These are phyloP conservation scores for Octopus sinensis DNA, from an alignment of 1,140 invertebrate species.

Conservation along the genomic window DNA sequence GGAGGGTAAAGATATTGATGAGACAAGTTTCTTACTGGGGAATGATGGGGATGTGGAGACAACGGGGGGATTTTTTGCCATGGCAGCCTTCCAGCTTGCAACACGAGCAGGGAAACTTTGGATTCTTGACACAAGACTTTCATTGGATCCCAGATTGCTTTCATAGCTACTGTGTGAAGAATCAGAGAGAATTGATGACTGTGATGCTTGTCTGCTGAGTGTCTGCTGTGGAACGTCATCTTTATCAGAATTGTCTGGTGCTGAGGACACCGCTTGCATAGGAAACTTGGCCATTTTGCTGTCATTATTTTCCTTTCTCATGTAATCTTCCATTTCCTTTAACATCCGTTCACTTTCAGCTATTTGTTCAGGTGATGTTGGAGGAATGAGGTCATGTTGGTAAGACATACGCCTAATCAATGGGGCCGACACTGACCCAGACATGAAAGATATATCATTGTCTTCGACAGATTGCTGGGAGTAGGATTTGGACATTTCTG, in stretches of 20 bases:
- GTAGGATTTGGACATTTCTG: background rate
- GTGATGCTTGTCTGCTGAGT: slow-evolving; percentile 5
- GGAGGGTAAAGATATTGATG: background rate
- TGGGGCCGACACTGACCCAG: slow-evolving; percentile 30
- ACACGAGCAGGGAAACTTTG: background rate
- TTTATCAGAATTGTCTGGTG: slow-evolving; percentile 18
- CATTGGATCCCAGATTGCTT: slow-evolving; percentile 3
- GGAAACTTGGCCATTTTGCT: slow-evolving; percentile 31
- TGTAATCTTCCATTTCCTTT: slow-evolving; percentile 44
- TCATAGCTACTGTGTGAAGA: slow-evolving; percentile 14
- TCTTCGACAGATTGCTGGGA: background rate
- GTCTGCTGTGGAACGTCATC: slow-evolving; percentile 8
- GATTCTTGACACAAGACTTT: slow-evolving; percentile 6
- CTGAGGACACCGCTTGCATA: slow-evolving; percentile 4
- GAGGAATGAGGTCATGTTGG: background rate
- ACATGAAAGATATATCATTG: slow-evolving; percentile 12
- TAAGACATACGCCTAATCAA: background rate
- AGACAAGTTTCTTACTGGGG: background rate
- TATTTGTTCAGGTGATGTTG: slow-evolving; percentile 12
- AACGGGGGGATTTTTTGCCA: background rate
- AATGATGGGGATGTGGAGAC: background rate
- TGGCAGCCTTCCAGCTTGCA: background rate
- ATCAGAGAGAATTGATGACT: background rate
- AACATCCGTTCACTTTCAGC: slow-evolving; percentile 37
- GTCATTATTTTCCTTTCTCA: slow-evolving; percentile 29